These are phyloP conservation scores for Panzeria rudis DNA, from an alignment of 2,888 invertebrate species.

Conservation along the genomic window DNA sequence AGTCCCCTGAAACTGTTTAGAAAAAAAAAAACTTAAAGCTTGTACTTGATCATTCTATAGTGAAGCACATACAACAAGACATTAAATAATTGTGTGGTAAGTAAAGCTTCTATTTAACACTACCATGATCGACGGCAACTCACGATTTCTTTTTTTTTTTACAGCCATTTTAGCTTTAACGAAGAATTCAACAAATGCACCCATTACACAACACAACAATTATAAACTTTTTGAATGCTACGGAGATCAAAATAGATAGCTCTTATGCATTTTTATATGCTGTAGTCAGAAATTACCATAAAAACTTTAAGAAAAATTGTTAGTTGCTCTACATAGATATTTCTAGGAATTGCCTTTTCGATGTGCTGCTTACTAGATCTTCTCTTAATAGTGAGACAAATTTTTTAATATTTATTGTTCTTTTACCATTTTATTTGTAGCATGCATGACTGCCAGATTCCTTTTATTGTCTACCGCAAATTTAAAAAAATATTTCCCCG, in stretches of 20 bases:
- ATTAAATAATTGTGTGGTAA: slow-evolving; percentile 27
- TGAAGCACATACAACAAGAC: neutral
- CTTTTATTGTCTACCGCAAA: too few species aligned
- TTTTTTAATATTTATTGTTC: neutral
- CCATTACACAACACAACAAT: too few species aligned
- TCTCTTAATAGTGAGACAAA: neutral
- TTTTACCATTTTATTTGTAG: slow-evolving; percentile 25
- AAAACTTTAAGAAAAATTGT: neutral
- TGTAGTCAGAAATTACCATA: too few species aligned
- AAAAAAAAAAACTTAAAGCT: neutral
- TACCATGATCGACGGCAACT: neutral
- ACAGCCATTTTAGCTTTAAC: neutral
- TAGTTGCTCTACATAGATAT: neutral
- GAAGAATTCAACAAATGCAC: slow-evolving; percentile 11
- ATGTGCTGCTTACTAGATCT: neutral
- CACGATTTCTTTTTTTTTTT: neutral
- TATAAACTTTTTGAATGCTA: too few species aligned
- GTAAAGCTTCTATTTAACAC: slow-evolving; percentile 16
- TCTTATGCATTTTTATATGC: too few species aligned
- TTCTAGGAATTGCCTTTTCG: neutral
- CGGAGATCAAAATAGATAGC: too few species aligned
- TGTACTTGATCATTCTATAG: neutral
- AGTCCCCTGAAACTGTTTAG: neutral
- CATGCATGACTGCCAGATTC: too few species aligned
- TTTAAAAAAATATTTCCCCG: too few species aligned